Evolutionary conservation across 2,797 vertebrate genomes (phyloP), one percentile per base, ranked within the genome.

Genomic region (Rhadinocentrus ornatus): DNA sequence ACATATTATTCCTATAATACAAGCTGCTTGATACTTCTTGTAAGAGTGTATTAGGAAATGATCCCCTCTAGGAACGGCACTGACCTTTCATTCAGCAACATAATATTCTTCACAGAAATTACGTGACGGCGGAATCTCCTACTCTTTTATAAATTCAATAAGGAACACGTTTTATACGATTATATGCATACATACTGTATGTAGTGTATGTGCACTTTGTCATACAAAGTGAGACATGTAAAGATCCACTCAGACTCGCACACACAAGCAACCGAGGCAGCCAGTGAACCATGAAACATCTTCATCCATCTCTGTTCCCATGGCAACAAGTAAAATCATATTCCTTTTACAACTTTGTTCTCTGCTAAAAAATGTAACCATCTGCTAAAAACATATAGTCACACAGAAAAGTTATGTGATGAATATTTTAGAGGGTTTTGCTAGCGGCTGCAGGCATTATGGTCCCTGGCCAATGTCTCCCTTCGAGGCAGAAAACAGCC

Each of bases 241-340:
- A 58, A 20, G 71, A 81, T 68, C 79, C 82, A 79, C 78, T 29
- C 75, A 81, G 55, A 81, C 62, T 71, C 70, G 56, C 65, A 78
- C 58, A 65, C 64, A 63, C 39, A 29, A 46, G 48, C 75, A 89
- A 77, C 78, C 70, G 73, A 92, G 88, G 87, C 87, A 93, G 87
- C 90, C 89, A 89, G 85, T 90, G 87, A 92, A 91, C 87, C 82
- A 80, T 84, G 85, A 91, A 93, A 94, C 92, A 93, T 94, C 94
- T 94, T 94, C 93, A 94, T 95, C 91, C 86, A 86, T 91, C 87
- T 92, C 91, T 92, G 94, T 95, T 95, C 92, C 94, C 93, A 95
- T 95, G 92, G 94, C 93, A 95, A 95, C 93, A 87, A 89, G 88
- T 90, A 81, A 92, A 93, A 93, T 91, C 86, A 89, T 90, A 93